Percentiles rank a stretch among this genome's conserved stretches.
Conservation (phyloP, 2,888 invertebrate genomes). For the Eupithecia subumbrata region DNA sequence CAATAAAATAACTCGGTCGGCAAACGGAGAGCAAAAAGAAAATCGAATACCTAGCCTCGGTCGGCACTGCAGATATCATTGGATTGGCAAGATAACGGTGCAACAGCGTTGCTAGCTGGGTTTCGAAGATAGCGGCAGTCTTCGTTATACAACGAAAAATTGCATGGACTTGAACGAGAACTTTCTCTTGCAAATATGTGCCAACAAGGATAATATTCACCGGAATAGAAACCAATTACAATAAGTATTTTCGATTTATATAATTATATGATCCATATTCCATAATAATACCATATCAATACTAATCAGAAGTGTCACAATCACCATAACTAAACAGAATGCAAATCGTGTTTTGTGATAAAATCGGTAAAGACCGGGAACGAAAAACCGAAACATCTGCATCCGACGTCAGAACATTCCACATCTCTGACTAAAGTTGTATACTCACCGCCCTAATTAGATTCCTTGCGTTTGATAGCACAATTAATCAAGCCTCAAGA, state of each 20-base stretch:
- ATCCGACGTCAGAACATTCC: neutral
- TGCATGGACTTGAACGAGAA: neutral
- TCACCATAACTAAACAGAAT: neutral
- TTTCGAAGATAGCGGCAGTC: neutral
- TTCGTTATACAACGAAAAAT: neutral
- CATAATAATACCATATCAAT: too few relatives aligned
- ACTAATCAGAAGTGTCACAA: neutral
- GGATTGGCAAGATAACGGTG: slow-evolving; percentile 40
- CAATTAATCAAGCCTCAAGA: slow-evolving; percentile 34
- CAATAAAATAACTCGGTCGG: slow-evolving; percentile 40
- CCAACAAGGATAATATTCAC: neutral
- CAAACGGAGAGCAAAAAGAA: slow-evolving; percentile 32
- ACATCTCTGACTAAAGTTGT: slow-evolving; percentile 13
- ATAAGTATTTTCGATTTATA: too few relatives aligned
- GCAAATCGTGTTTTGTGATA: neutral
- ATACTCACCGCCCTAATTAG: slow-evolving; percentile 32
- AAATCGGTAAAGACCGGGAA: too few relatives aligned
- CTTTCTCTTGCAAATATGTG: neutral
- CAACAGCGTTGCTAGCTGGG: slow-evolving; percentile 24
- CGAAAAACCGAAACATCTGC: neutral
- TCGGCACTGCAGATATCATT: slow-evolving; percentile 45
- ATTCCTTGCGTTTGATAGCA: slow-evolving; percentile 38
- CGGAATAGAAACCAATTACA: too few relatives aligned
- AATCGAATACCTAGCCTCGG: slow-evolving; percentile 35
- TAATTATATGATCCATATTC: too few relatives aligned